A percentile compares a stretch with the other conserved stretches of the same genome.
phyloP scores from a whole-genome alignment of 2,888 invertebrate genomes.

The Metacarcinus magister region DNA sequence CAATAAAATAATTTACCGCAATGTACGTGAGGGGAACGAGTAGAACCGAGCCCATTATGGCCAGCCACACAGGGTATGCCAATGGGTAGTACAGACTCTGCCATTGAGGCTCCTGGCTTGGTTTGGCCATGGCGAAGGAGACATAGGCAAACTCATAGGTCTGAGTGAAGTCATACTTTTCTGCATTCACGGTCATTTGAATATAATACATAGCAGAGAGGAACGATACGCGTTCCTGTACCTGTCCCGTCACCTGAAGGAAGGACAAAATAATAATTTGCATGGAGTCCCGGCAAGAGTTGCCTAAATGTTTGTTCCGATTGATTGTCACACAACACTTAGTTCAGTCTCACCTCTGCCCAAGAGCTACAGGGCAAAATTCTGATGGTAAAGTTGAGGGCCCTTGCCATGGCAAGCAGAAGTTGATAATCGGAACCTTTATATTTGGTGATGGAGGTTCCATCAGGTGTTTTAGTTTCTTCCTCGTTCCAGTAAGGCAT shows the following conservation, averaged over 20 bases:
- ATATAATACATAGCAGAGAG: constrained; percentile 49
- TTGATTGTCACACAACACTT: too few relatives aligned
- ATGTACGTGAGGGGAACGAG: not conserved
- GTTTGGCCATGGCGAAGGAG: constrained; percentile 69
- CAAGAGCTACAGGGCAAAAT: constrained; percentile 37
- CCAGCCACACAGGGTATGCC: constrained; percentile 44
- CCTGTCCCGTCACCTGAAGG: constrained; percentile 45
- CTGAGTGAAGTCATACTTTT: constrained; percentile 62
- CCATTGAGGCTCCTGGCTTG: constrained; percentile 49
- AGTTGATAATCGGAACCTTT: constrained; percentile 31
- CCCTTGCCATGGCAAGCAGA: not conserved
- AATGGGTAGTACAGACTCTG: constrained; percentile 62
- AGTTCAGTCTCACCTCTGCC: constrained; percentile 17
- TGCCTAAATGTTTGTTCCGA: too few relatives aligned
- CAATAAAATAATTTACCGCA: not conserved
- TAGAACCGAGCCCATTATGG: not conserved
- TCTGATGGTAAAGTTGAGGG: constrained; percentile 52
- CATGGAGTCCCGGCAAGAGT: not conserved
- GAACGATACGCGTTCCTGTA: constrained; percentile 52
- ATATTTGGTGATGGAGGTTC: not conserved
- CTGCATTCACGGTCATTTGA: not conserved
- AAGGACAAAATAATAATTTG: not conserved
- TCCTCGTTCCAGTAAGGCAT: constrained; percentile 53
- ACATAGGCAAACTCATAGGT: constrained; percentile 60
- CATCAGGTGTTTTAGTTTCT: not conserved